Evolutionary conservation across 2,113 vertebrate species (phyloP), one percentile per base, ranked within the genome.

Genomic region (Malurus alboscapulatus): DNA sequence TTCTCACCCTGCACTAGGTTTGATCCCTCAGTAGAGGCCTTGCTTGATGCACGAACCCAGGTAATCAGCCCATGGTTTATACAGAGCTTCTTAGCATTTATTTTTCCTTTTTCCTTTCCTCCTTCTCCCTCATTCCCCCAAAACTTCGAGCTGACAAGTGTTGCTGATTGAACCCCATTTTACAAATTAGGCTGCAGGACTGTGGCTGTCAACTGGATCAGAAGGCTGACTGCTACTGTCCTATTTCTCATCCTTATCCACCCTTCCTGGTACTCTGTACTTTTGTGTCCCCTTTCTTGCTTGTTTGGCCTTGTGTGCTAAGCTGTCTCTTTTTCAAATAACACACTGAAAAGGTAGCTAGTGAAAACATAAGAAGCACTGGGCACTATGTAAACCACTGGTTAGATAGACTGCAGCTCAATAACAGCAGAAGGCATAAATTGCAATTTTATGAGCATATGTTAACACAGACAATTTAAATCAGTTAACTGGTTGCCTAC

Each of bases 121-220:
- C 16, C 38, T 68, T 36, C 5, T 55, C 6, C 6, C 9, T 2
- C 10, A 6, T 9, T 1, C 6, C 10, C 6, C 53, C 3, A 21
- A n/a, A 6, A 51, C 17, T 74, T 88, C 80, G 26, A 80, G 24
- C 12, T 84, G 47, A 15, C 34, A 75, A 32, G 4, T 44, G 22
- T 67, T 57, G 30, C 29, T 84, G 24, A 42, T n/a, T 32, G 42
- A 84, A 57, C 10, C 11, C 17, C 16, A 50, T 73, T 91, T 85
- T 68, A 58, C 20, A 68, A 48, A 34, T 58, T 67, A 63, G 44
- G 38, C 22, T 90, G 30, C 30, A 61, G 32, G 42, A 75, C 17
- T 10, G 2, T 38, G 65, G 8, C 40, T 61, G 40, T 48, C 22
- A 38, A 27, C 18, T 74, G 61, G 6, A 59, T 59, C 0, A 0